Base-by-base conservation (phyloP, 2,888 invertebrate species). In the Bursaphelenchus okinawaensis region DNA sequence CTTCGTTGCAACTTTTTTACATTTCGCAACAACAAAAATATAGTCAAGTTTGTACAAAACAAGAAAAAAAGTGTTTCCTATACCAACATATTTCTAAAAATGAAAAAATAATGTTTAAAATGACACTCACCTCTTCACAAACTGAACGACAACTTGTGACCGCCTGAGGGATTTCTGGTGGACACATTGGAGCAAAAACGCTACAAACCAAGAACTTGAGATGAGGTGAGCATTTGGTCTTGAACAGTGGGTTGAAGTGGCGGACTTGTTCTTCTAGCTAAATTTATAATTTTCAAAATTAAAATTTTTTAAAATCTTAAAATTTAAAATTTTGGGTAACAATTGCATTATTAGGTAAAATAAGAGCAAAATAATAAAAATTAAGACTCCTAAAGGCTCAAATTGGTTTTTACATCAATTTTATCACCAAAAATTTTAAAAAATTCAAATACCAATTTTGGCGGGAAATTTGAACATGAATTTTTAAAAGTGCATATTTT, bases 141-240 rank as follows among this genome's bases (percentile, higher is more conserved):
- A 93, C 89, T 24, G 90, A 89, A 68, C 90, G 87, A 84, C 93
- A 93, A 9, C 91, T 90, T 67, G 90, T 90, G 68, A 93, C 90
- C 51, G 91, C 89, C 76, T 81, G 81, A 6, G 80, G 79, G 68
- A 81, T 66, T 28, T 91, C 89, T 80, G 90, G 90, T 28, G 91
- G 91, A 84, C 93, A 93, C 83, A 93, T 89, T 40, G 93, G 93
- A 9, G 91, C 90, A 84, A 91, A 91, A 61, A 92, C 89, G 19
- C 92, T 90, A 85, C 93, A 93, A 68, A 93, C 87, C 82, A 93
- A 89, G 84, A 93, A 75, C 27, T 78, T 72, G 60, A 81, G 72
- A 62, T 81, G 76, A 23, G 76, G 75, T 65, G 78, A 73, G 69
- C 81, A 81, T 68, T 79, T 75, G 29, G 79, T 80, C 59, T 75